Conservation (phyloP, 1,140 invertebrate genomes). For the Aphelinus certus region DNA sequence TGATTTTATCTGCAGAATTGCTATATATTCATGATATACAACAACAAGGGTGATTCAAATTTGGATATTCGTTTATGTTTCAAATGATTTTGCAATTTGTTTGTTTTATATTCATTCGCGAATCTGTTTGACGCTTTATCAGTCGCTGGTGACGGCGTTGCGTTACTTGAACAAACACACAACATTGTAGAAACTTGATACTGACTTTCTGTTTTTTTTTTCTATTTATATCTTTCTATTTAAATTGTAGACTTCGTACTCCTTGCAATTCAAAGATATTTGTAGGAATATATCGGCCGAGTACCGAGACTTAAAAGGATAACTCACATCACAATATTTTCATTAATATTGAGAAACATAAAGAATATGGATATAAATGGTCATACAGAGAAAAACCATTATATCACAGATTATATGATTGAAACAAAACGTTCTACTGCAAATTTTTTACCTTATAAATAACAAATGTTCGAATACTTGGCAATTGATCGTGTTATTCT, state of each 20-base stretch:
- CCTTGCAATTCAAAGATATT: no score
- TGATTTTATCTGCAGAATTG: no score
- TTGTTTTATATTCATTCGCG: neutral
- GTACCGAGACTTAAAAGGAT: neutral
- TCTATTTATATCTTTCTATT: no score
- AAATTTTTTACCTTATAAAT: constrained; percentile 62
- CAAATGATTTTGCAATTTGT: constrained; percentile 26
- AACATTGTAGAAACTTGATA: no score
- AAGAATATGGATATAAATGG: constrained; percentile 2
- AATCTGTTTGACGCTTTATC: constrained; percentile 14
- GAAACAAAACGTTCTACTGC: constrained; percentile 63
- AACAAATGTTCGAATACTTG: constrained; percentile 54
- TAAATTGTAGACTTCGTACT: no score
- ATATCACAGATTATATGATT: constrained; percentile 13
- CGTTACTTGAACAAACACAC: neutral
- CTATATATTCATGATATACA: no score
- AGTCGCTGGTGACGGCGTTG: constrained; percentile 12
- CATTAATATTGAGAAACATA: neutral
- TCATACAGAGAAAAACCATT: neutral
- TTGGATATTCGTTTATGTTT: constrained; percentile 25
- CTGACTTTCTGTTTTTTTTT: no score
- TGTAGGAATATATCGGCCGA: neutral
- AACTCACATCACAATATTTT: neutral
- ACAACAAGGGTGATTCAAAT: constrained; percentile 2
- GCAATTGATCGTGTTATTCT: constrained; percentile 10